Base-by-base conservation (phyloP, 2,113 vertebrate genomes). In the Oryzias woworae region DNA sequence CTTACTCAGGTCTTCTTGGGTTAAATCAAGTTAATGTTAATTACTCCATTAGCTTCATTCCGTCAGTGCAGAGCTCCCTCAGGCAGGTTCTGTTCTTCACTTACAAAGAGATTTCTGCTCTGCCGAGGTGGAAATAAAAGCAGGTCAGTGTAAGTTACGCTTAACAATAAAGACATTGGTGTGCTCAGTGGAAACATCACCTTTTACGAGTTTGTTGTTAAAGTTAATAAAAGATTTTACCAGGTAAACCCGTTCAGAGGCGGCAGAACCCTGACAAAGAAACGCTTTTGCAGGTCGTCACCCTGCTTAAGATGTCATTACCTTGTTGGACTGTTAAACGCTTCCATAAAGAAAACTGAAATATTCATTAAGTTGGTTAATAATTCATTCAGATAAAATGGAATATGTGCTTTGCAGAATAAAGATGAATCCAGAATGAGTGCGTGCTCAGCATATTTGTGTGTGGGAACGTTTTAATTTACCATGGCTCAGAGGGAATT, bases 321-420 rank as follows among this genome's bases (percentile, higher is more conserved):
- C 85, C 80, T 85, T 81, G 82, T 85, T 73, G 81, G 43, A 66
- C 77, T 78, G 73, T 85, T 80, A 85, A 85, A 88, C 71, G 79
- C 61, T 78, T 83, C 72, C 72, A 83, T 88, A 69, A 88, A 78
- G 78, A 87, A 83, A 84, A 81, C 83, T 88, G 65, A 85, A 90
- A 89, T 87, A 89, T 90, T 87, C 83, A 90, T 89, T 81, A 85
- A 74, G 66, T 81, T 73, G 44, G 81, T 90, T 90, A 85, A 90
- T 89, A 90, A 86, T 87, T 84, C 66, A 81, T 80, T 71, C 81
- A 69, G 86, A 91, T 90, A 83, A 89, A 88, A 85, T 73, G 81
- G 71, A 73, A 69, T 76, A 81, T 80, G 83, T 75, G 77, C 75
- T 83, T 82, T 84, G 77, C 63, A 73, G 71, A 82, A 77, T 67